phyloP scores from a whole-genome alignment of 1,140 invertebrate species.

The Frieseomelitta varia region DNA sequence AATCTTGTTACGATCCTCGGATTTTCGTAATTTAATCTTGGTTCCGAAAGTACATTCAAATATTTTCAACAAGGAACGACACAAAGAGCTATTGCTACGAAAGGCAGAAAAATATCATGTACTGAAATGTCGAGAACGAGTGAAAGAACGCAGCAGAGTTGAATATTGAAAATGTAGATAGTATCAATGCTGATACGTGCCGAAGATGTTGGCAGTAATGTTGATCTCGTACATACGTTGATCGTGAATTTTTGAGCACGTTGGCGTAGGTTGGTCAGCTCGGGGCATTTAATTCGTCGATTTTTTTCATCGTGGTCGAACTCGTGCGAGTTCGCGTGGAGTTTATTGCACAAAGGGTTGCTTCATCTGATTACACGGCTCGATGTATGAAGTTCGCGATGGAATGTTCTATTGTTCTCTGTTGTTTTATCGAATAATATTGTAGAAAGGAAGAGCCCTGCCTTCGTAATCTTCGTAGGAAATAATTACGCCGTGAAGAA shows the following conservation, averaged over 20 bases:
- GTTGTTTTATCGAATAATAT: conserved; percentile 9
- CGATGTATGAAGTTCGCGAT: background rate
- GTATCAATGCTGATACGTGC: too few relatives aligned
- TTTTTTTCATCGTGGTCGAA: background rate
- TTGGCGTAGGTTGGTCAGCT: background rate
- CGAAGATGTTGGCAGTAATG: too few relatives aligned
- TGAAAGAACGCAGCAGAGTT: too few relatives aligned
- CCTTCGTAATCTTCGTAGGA: conserved; percentile 4
- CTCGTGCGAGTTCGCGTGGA: background rate
- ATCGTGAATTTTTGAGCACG: background rate
- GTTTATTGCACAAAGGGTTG: background rate
- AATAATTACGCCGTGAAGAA: background rate
- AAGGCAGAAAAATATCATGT: too few relatives aligned
- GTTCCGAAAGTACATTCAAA: too few relatives aligned
- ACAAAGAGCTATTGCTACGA: too few relatives aligned
- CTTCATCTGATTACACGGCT: background rate
- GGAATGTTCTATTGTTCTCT: conserved; percentile 1
- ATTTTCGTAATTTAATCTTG: too few relatives aligned
- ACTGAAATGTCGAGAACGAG: too few relatives aligned
- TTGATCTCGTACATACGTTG: too few relatives aligned
- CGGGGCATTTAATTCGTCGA: background rate
- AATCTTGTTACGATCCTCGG: too few relatives aligned
- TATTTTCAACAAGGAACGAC: too few relatives aligned
- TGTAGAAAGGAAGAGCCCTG: background rate
- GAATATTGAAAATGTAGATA: too few relatives aligned